Conservation (phyloP, 2,113 vertebrate genomes). For the Passer montanus region DNA sequence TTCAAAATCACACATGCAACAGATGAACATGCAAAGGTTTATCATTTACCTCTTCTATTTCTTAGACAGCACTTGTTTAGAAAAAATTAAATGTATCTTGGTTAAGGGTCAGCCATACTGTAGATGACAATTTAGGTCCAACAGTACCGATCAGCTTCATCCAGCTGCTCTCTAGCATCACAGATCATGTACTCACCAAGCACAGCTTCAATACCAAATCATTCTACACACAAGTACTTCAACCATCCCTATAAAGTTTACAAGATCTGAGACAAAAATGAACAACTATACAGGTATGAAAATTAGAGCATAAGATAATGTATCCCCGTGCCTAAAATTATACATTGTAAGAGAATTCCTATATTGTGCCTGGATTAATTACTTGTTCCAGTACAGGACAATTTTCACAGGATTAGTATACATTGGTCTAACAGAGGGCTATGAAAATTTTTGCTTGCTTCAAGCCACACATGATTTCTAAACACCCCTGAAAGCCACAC, state of each 20-base stretch:
- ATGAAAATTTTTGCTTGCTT: neutral
- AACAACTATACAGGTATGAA: neutral
- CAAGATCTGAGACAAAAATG: neutral
- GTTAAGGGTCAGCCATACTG: neutral
- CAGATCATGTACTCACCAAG: neutral
- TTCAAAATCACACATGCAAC: neutral
- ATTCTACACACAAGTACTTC: neutral
- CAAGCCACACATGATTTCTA: neutral
- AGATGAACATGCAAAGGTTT: neutral
- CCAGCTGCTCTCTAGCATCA: neutral
- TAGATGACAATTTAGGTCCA: neutral
- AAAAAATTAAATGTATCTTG: neutral
- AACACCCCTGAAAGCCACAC: neutral
- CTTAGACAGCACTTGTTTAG: neutral
- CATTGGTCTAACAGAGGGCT: neutral
- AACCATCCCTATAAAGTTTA: neutral
- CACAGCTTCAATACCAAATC: neutral
- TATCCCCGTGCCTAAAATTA: neutral
- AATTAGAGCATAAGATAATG: neutral
- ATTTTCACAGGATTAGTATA: neutral
- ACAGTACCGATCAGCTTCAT: neutral
- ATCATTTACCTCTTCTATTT: neutral
- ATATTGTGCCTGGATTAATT: neutral
- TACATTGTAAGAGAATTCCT: neutral
- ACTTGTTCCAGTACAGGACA: neutral